Evolutionary conservation across 2,888 invertebrate species (phyloP).

Genomic region (Eudasyphora cyanicolor): DNA sequence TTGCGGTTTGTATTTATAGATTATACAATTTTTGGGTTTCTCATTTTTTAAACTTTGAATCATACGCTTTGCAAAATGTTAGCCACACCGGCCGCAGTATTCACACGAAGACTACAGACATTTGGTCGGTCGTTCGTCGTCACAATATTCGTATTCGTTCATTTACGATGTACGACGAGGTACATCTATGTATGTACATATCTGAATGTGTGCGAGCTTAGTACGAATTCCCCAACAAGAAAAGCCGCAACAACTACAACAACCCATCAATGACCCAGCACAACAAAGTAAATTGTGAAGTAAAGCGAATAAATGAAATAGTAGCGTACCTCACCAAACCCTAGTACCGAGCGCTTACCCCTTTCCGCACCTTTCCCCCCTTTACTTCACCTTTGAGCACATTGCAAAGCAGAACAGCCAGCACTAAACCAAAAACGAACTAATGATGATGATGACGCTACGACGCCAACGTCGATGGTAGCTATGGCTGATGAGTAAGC

Average conservation of each 20-base stretch:
- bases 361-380: neutral
- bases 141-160: neutral
- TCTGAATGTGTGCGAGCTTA: too few relatives aligned
- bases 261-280: neutral
- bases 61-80: neutral
- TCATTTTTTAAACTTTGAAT: too few relatives aligned
- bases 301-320: neutral
- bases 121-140: neutral
- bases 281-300: neutral
- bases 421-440: neutral
- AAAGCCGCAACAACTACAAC: neutral
- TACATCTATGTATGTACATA: too few relatives aligned
- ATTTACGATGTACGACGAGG: neutral
- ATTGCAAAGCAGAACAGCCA: too few relatives aligned
- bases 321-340: neutral
- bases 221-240: neutral
- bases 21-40: too few relatives aligned
- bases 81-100: neutral
- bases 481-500: constrained; percentile 52
- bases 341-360: neutral
- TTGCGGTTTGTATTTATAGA: too few relatives aligned
- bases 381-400: too few relatives aligned
- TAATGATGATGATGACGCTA: neutral
- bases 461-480: neutral
- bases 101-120: neutral